Base-by-base conservation (phyloP, 2,113 vertebrate genomes). In the Heterotilapia buettikoferi region DNA sequence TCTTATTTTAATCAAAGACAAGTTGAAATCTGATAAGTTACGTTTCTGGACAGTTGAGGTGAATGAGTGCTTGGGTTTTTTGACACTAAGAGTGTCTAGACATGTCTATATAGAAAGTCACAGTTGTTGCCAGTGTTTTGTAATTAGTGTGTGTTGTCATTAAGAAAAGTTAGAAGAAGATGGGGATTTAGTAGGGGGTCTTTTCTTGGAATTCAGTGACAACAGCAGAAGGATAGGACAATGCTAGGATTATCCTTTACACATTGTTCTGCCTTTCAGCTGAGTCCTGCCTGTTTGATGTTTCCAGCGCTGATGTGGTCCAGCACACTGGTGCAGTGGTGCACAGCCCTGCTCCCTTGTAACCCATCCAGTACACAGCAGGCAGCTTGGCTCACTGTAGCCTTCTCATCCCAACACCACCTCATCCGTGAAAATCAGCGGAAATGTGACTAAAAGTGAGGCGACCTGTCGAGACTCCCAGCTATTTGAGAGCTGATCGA, bases 391-490 rank as follows among this genome's bases (percentile, higher is more conserved):
- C 78, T 78, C 82, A 26, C 50, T 63, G 53, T 26, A 21, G 76
- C 80, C 4, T 61, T 50, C 54, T 86, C 68, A 73, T 84, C 57
- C 43, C 9, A 4, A 40, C 79, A 26, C 61, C 11, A 26, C 33
- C 63, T 86, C 87, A 92, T 84, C 73, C 7, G 21, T 84, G 88
- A 87, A 85, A 89, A 89, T 81, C 61, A 5, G 36, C 5, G 19
- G 83, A 85, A 90, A 84, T 76, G 86, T 79, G 86, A 90, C 47
- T 79, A 61, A 87, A 88, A 19, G 18, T 47, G 2, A 31, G 45
- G 47, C 10, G 40, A 85, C 85, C 85, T 66, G 84, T 80, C 45
- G 24, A 26, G 59, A 56, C 16, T 19, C 6, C 11, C 57, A 19
- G 66, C 19, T 19, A 40, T 4, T 36, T 10, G 14, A 80, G 56